Percentiles rank a stretch among this genome's conserved stretches.
Conservation (phyloP, 2,113 vertebrate species). For the Microtus richardsoni region DNA sequence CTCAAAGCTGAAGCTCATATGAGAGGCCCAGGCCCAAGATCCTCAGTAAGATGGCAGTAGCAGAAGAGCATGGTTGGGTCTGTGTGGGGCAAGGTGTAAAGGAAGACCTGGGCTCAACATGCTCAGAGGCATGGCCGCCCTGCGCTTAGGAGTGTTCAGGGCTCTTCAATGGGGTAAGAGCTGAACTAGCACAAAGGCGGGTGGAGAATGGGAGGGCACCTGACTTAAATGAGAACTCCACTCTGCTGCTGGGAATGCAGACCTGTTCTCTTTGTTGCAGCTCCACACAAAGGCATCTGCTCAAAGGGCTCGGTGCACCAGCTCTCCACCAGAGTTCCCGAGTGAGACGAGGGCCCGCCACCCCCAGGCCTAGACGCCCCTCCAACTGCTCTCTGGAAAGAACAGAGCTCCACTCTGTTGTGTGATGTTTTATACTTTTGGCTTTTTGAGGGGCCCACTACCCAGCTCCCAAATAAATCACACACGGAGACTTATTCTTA, state of each 20-base stretch:
- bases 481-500: no score
- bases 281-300: conserved; percentile 38
- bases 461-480: no score
- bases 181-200: conserved; percentile 54
- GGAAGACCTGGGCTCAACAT: neutral
- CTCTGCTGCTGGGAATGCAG: conserved; percentile 58
- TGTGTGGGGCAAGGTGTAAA: neutral
- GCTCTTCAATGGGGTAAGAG: conserved; percentile 29
- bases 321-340: conserved; percentile 60
- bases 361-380: neutral
- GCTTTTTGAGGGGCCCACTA: no score
- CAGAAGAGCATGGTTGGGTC: accelerated
- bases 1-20: neutral
- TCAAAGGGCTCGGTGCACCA: conserved; percentile 68
- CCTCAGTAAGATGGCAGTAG: accelerated
- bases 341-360: neutral
- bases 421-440: no score
- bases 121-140: conserved; percentile 32
- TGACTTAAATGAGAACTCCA: conserved; percentile 79
- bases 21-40: neutral
- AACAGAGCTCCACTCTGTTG: conserved; percentile 6
- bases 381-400: neutral
- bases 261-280: conserved; percentile 40
- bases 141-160: conserved; percentile 55
- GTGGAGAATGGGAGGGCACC: conserved; percentile 50